These are phyloP conservation scores for Chydorus sphaericus DNA, from an alignment of 2,888 invertebrate genomes.

Conservation along the genomic window DNA sequence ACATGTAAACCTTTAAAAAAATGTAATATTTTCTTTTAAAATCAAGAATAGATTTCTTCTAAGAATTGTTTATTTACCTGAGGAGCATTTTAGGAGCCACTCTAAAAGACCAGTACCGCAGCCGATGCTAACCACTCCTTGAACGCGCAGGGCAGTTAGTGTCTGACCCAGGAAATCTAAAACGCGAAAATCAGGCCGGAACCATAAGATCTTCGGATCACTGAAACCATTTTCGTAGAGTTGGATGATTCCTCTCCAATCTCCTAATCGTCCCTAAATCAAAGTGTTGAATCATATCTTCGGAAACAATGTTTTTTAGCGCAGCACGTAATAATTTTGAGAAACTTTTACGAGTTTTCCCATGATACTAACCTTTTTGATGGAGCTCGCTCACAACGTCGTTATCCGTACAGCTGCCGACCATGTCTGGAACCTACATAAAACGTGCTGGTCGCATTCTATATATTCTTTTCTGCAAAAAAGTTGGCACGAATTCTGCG, in stretches of 20 bases:
- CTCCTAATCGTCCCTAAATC: no score
- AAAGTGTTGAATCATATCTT: no score
- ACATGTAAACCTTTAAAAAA: slow-evolving; percentile 38
- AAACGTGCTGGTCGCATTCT: no score
- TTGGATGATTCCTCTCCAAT: neutral
- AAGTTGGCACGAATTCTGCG: no score
- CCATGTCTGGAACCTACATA: no score
- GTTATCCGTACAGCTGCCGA: neutral
- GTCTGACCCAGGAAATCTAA: slow-evolving; percentile 39
- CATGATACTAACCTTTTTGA: neutral
- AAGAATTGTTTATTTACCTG: slow-evolving; percentile 33
- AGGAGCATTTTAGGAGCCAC: slow-evolving; percentile 53
- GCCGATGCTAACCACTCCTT: slow-evolving; percentile 49
- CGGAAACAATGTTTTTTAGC: neutral
- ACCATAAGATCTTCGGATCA: slow-evolving; percentile 10
- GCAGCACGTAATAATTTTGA: neutral
- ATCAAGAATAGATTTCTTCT: neutral
- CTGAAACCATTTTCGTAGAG: slow-evolving; percentile 7
- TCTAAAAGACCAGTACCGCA: slow-evolving; percentile 70
- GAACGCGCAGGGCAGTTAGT: slow-evolving; percentile 27
- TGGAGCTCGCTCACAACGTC: neutral
- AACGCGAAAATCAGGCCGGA: slow-evolving; percentile 47
- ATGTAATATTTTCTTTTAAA: slow-evolving; percentile 16
- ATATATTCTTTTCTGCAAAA: no score
- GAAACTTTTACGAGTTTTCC: no score